Evolutionary conservation across 2,113 vertebrate genomes (phyloP).

Genomic region (Potamarius usumacintae): DNA sequence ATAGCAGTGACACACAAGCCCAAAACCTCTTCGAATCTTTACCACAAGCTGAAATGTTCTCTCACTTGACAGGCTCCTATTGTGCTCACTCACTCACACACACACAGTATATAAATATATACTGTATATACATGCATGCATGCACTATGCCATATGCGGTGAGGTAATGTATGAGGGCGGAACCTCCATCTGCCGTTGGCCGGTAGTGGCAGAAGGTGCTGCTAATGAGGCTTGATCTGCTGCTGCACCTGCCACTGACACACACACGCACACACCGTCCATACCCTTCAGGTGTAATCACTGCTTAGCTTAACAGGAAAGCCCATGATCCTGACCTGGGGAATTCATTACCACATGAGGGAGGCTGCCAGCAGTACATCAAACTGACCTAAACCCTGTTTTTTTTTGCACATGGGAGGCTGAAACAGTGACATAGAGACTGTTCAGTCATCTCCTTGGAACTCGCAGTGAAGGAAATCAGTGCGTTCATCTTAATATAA

Average conservation of each 20-base stretch:
- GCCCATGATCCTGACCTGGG: conserved; percentile 72
- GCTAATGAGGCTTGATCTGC: conserved; percentile 82
- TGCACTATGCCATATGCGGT: conserved; percentile 71
- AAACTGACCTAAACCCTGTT: conserved; percentile 62
- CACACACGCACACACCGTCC: conserved; percentile 52
- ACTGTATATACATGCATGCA: conserved; percentile 22
- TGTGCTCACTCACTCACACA: background rate
- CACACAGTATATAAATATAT: conserved; percentile 8
- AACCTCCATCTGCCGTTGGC: conserved; percentile 77
- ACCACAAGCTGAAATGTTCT: conserved; percentile 28
- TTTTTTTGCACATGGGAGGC: conserved; percentile 42
- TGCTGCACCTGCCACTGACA: conserved; percentile 78
- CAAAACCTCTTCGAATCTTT: background rate
- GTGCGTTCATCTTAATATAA: background rate
- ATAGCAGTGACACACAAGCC: background rate
- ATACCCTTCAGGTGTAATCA: conserved; percentile 78
- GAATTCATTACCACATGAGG: conserved; percentile 76
- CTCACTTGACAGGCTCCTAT: background rate
- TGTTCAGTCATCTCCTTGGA: background rate
- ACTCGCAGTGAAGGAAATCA: background rate
- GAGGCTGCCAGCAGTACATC: conserved; percentile 66
- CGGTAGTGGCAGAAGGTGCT: conserved; percentile 78
- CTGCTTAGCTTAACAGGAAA: conserved; percentile 73
- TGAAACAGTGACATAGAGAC: conserved; percentile 28
- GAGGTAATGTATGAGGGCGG: conserved; percentile 79